Evolutionary conservation across 2,113 vertebrate genomes (phyloP).

Genomic region (Stegostoma tigrinum): DNA sequence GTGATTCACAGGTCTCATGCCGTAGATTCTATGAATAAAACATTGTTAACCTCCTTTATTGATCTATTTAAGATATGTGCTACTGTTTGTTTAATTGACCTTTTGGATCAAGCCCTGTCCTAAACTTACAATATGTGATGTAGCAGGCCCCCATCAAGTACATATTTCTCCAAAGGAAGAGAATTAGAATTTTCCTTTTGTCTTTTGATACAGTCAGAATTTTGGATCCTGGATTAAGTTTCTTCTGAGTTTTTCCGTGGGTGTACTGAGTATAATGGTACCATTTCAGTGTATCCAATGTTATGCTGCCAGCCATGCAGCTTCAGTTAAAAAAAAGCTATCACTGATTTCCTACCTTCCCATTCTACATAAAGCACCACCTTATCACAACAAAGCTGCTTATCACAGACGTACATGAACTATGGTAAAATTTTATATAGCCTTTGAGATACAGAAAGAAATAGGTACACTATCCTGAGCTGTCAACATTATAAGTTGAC

Average conservation of each 20-base stretch:
- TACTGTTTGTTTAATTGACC: background rate
- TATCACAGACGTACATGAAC: background rate
- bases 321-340: no score
- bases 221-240: background rate
- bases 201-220: background rate
- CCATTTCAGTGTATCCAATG: background rate
- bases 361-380: background rate
- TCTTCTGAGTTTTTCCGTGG: background rate
- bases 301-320: background rate
- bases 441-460: background rate
- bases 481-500: background rate
- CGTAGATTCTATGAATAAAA: background rate
- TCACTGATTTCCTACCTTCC: background rate
- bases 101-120: background rate
- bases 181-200: background rate
- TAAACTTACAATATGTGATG: background rate
- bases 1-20: background rate
- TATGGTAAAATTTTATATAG: background rate
- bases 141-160: background rate
- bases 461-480: background rate
- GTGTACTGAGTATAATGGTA: background rate
- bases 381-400: background rate
- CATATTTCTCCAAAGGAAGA: background rate
- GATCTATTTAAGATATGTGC: background rate
- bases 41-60: background rate